phyloP scores from a whole-genome alignment of 2,797 vertebrate genomes.

The Acanthopagrus latus region DNA sequence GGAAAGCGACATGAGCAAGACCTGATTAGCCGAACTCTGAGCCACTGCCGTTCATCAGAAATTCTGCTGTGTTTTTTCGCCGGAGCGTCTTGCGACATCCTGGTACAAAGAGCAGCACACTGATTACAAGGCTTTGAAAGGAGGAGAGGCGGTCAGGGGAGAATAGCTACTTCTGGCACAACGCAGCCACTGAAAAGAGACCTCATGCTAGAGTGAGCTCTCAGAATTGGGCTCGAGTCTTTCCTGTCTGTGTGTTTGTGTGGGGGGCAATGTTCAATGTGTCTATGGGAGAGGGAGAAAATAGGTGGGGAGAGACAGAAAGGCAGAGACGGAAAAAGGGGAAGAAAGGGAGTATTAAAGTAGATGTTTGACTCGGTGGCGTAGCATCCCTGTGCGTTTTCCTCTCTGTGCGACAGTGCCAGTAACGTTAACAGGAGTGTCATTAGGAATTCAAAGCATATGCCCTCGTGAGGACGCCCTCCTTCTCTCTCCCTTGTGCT shows the following conservation, averaged over 20 bases:
- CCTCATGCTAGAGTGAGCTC: slow-evolving; percentile 84
- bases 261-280: slow-evolving; percentile 49
- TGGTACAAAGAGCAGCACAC: slow-evolving; percentile 81
- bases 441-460: slow-evolving; percentile 90
- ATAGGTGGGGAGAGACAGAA: slow-evolving; percentile 59
- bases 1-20: slow-evolving; percentile 75
- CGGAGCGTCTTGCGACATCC: slow-evolving; percentile 79
- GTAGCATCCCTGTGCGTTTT: slow-evolving; percentile 69
- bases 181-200: slow-evolving; percentile 84
- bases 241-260: slow-evolving; percentile 66
- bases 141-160: slow-evolving; percentile 81
- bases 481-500: slow-evolving; percentile 84
- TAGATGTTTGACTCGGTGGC: slow-evolving; percentile 74
- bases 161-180: slow-evolving; percentile 84
- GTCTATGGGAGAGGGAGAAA: slow-evolving; percentile 47
- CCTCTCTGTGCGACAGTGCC: slow-evolving; percentile 76
- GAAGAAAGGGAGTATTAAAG: slow-evolving; percentile 68
- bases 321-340: slow-evolving; percentile 20
- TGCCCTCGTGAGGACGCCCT: slow-evolving; percentile 86
- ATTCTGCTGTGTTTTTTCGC: slow-evolving; percentile 78
- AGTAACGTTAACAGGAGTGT: slow-evolving; percentile 86
- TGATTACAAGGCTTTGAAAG: slow-evolving; percentile 85
- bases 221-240: slow-evolving; percentile 79
- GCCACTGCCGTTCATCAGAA: slow-evolving; percentile 77
- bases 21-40: slow-evolving; percentile 82